Base-by-base conservation (phyloP, 2,797 vertebrate genomes). In the Emydoidea blandingii region DNA sequence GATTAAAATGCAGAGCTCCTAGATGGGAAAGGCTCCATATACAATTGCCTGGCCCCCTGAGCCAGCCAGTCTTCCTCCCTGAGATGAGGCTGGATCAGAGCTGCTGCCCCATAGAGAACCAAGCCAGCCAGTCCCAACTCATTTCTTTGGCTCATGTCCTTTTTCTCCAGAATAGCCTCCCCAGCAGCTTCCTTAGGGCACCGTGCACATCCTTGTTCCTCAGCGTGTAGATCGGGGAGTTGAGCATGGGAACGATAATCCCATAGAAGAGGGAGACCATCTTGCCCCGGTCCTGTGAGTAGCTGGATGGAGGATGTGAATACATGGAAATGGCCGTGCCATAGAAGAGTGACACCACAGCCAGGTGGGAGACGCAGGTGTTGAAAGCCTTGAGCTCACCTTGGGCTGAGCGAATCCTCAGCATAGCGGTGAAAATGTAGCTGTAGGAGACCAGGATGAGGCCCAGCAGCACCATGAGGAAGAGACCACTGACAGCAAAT, bases 181-280 rank as follows among this genome's bases (percentile, higher is more conserved):
- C 23, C 29, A 91, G 3, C 23, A 92, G 10, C 31, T 81, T 89
- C 34, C 65, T 91, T n/a, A 95, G 87, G 54, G 90, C 83, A 29
- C 57, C 88, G 2, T 94, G 92, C 4, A 97, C 86, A 11, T 96
- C 96, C 83, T 97, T 95, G 84, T 97, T 96, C 91, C 95, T 93
- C 83, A 95, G 44, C 23, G 91, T 93, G 10, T 94, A 94, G 31
- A 95, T 93, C 27, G 95, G 49, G 8, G 92, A 93, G 29, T 94
- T 93, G 57, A 94, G 80, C 23, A 94, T 41, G 0, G 93, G 89
- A 4, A 49, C 76, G 4, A 96, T 79, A 79, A 93, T 90, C n/a
- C 88, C 91, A 19, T 91, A 96, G 82, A 94, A 87, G n/a, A 92
- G 56, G 52, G 95, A 94, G 9, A 29, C 78, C 34, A 88, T 90